Evolutionary conservation across 2,113 vertebrate genomes (phyloP), one percentile per base, ranked within the genome.

Genomic region (Rhea americana): DNA sequence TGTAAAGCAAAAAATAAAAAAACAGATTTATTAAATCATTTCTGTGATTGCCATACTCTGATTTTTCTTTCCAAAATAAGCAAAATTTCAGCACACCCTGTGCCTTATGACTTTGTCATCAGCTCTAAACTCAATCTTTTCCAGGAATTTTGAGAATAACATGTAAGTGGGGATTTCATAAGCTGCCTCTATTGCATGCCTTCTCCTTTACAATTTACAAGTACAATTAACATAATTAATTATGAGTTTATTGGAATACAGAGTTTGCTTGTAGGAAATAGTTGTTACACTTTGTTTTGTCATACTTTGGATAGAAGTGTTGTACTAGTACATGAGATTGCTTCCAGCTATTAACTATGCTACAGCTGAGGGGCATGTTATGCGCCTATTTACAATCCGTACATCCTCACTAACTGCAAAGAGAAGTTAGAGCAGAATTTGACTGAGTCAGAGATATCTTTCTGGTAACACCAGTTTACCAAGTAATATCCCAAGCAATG

Each of bases 151-250:
- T 35, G 63, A 72, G 63, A 56, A 66, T 59, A 85, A 47, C 0
- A 5, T 78, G 62, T 16, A 72, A 68, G 61, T 68, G 21, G 32
- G 7, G n/a, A 35, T 79, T 83, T 91, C 1, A 2, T 67, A 61
- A 85, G 19, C 37, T 78, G n/a, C 47, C 25, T 81, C 30, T 75
- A 89, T 65, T 79, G 26, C 32, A 35, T 65, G 24, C 20, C n/a
- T 45, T 86, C 83, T 50, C 73, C 88, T 22, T 85, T 90, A 63
- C 15, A 82, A n/a, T 92, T 89, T 91, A 73, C 26, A 70, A 87
- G 55, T 62, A 89, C 71, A 76, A 15, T 45, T 81, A 16, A 43
- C 63, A 43, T 43, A 59, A 81, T 87, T 88, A 72, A 67, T 91
- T 85, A 56, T 55, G 30, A 18, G 26, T 82, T 91, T 96, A 35